Evolutionary conservation across 2,888 invertebrate species (phyloP), one percentile per base, ranked within the genome.

Genomic region (Drosophila vallismaia): DNA sequence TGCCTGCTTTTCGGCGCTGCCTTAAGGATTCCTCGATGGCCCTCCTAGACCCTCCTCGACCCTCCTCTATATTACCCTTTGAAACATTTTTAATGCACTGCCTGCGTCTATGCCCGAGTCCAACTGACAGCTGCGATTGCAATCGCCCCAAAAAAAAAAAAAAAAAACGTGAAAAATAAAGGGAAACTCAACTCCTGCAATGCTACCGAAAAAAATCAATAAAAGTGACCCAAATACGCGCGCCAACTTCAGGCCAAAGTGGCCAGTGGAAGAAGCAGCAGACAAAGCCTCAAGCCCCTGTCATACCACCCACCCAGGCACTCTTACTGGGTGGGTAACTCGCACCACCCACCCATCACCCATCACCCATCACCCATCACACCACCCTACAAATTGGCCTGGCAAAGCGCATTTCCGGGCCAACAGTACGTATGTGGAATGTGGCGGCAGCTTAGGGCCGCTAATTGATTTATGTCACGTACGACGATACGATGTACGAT

Each of bases 401-500:
- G 55, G 50, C 70, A 75, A 72, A 76, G 82, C 83, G 83, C 83
- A 86, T 79, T 86, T 82, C 82, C 86, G 82, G 81, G 58, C 58
- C 68, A 53, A 50, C 48, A 31, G 55, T 56, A 58, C 24, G 40
- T 31, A 44, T 26, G 29, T 58, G 69, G 70, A 83, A 86, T 79
- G 80, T 69, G 63, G 63, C 53, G 62, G 71, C 84, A 74, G 81
- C 81, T 80, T 83, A 86, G 76, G 54, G 64, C 77, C 67, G 78
- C 82, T 82, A 82, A 82, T 82, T 82, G 82, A 82, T 82, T 82
- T 82, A 82, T 82, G 86, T 83, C 82, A 86, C 86, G 82, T 83
- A 86, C 77, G 36, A 31, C 14, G 49, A 36, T 36, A 36, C 19
- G 19, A 19, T 19, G 19, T 36, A 52, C 72, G 40, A 40, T n/a